Conservation (phyloP, 2,888 invertebrate genomes). For the Sialis fuliginosa region DNA sequence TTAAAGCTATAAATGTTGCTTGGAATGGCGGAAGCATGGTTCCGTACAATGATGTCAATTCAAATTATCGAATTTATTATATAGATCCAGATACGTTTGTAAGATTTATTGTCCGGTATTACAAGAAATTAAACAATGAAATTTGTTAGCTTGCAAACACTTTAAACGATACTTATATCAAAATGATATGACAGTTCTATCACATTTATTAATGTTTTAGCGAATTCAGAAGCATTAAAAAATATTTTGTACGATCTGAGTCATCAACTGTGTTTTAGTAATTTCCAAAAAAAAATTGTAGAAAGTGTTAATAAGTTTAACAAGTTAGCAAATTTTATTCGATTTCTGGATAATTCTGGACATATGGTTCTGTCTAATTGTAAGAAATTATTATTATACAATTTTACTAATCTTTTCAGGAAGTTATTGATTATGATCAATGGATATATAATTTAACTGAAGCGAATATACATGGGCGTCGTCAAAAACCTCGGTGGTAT, state of each 20-base stretch:
- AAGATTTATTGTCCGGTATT: slow-evolving; percentile 19
- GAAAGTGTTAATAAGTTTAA: too few species aligned
- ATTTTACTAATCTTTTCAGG: slow-evolving; percentile 11
- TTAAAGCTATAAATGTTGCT: slow-evolving; percentile 44
- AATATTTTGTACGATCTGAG: too few species aligned
- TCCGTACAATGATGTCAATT: slow-evolving; percentile 28
- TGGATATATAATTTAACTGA: slow-evolving; percentile 26
- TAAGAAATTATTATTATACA: neutral
- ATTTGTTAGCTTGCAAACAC: too few species aligned
- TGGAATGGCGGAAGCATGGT: slow-evolving; percentile 73
- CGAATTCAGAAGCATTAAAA: too few species aligned
- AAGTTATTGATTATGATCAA: slow-evolving; percentile 24
- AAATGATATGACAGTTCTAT: too few species aligned
- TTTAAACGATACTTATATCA: too few species aligned
- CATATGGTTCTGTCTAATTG: too few species aligned
- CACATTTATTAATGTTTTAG: too few species aligned
- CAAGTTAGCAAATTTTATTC: too few species aligned
- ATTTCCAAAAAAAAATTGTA: too few species aligned
- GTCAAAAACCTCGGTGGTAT: slow-evolving; percentile 18
- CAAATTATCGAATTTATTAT: slow-evolving; percentile 61
- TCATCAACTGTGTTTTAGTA: too few species aligned
- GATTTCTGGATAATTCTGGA: too few species aligned
- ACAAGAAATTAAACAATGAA: slow-evolving; percentile 11
- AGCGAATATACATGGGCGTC: slow-evolving; percentile 30
- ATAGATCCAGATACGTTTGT: slow-evolving; percentile 41